Evolutionary conservation across 2,888 invertebrate genomes (phyloP), one percentile per base, ranked within the genome.

Genomic region (Cyaniris semiargus): DNA sequence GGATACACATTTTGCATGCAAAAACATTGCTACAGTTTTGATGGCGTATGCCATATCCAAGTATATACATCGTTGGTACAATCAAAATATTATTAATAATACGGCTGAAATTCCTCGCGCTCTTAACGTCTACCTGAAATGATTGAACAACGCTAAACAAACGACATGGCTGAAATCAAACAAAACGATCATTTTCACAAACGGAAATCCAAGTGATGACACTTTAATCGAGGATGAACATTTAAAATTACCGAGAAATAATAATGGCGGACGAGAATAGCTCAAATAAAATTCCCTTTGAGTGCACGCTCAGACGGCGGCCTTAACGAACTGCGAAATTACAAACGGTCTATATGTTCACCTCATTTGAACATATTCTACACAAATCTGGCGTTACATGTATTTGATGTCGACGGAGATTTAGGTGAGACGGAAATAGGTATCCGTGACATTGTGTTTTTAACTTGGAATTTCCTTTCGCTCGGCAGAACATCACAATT

Each of bases 291-390:
- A 78, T 80, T 81, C 80, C 82, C 84, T 85, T 84, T 82, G 82
- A 80, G 31, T 75, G 75, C 81, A 83, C 85, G 86, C 84, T 82
- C 83, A 81, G 82, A 82, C 83, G 84, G 78, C 79, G 78, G 76
- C 81, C 76, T 83, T 84, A 88, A 88, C 86, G 88, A 86, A 83
- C 85, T 86, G 85, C 85, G 84, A 86, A 87, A 88, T 88, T 83
- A 85, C 83, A 83, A 74, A 74, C 74, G 44, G 21, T 48, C 53
- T 27, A 48, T 74, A 18, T 48, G 48, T 74, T 44, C 48, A 74
- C 74, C 74, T 53, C 74, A 74, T 74, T 74, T 74, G 74, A 74
- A 48, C 74, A 53, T 74, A 74, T 74, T 72, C 27, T 23, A 48
- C 72, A 72, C 74, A 74, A 74, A 74, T 74, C 27, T 48, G 23